phyloP scores from a whole-genome alignment of 2,888 invertebrate species.

The Synanthedon formicaeformis region DNA sequence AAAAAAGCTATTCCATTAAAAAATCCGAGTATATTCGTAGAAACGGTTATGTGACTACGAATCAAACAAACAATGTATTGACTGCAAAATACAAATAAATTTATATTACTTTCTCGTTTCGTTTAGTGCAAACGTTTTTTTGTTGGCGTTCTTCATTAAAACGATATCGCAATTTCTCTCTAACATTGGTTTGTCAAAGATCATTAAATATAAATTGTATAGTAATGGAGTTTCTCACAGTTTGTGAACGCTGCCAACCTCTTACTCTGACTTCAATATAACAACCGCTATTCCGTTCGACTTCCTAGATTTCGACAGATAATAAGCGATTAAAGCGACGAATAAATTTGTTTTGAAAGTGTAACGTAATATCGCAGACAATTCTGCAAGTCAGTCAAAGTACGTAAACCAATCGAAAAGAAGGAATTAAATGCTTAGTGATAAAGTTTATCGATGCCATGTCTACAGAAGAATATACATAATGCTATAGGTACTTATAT shows the following conservation, averaged over 20 bases:
- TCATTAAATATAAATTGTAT: conserved; percentile 23
- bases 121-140: conserved; percentile 11
- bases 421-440: not conserved
- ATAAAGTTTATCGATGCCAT: not conserved
- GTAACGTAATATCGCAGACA: conserved; percentile 1
- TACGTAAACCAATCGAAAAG: not conserved
- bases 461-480: too few relatives aligned
- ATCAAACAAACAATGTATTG: not conserved
- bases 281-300: conserved; percentile 2
- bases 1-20: too few relatives aligned
- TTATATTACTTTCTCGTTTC: conserved; percentile 21
- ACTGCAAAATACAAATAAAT: conserved; percentile 2
- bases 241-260: conserved; percentile 3
- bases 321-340: conserved; percentile 1
- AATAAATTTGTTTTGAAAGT: conserved; percentile 1
- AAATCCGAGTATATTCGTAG: too few relatives aligned
- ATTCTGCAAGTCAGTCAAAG: not conserved
- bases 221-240: conserved; percentile 16
- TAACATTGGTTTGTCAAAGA: conserved; percentile 22
- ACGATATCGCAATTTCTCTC: conserved; percentile 4
- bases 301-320: conserved; percentile 2
- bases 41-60: not conserved
- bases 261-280: conserved; percentile 4
- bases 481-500: too few relatives aligned
- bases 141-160: conserved; percentile 9